These are phyloP conservation scores for Trissolcus basalis DNA, from an alignment of 1,140 invertebrate genomes.

Conservation along the genomic window DNA sequence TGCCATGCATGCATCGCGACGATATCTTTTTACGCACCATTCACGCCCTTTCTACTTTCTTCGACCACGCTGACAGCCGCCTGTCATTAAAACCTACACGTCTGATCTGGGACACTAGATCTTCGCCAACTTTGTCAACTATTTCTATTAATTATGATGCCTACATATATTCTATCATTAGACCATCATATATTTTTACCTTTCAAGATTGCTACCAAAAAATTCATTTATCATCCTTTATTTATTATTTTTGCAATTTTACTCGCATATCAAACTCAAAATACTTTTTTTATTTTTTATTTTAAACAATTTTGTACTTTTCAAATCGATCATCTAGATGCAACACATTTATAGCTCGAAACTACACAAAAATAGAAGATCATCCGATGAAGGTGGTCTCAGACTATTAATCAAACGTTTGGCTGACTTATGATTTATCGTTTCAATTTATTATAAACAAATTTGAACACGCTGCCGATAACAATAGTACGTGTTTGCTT, in stretches of 20 bases:
- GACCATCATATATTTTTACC: not conserved
- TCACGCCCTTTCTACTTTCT: constrained; percentile 57
- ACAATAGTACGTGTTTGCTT: constrained; percentile 14
- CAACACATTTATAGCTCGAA: constrained; percentile 7
- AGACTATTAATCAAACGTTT: constrained; percentile 12
- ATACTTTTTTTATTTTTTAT: no score
- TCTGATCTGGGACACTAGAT: constrained; percentile 37
- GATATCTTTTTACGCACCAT: constrained; percentile 61
- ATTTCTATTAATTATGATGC: constrained; percentile 36
- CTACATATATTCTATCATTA: constrained; percentile 1
- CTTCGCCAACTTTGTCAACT: constrained; percentile 33
- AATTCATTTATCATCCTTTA: no score
- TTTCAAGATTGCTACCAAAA: no score
- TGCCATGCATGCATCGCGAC: constrained; percentile 32
- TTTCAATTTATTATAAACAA: constrained; percentile 25
- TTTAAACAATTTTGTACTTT: no score
- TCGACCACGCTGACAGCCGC: constrained; percentile 39
- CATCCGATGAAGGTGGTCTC: constrained; percentile 11
- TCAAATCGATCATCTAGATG: no score
- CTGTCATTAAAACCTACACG: constrained; percentile 45
- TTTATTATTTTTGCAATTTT: no score
- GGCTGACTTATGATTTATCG: constrained; percentile 22
- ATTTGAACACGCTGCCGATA: constrained; percentile 11
- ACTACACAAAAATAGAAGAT: constrained; percentile 13
- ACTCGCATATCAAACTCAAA: no score